Evolutionary conservation across 2,797 vertebrate species (phyloP).

Genomic region (Enteromius fasciolatus): DNA sequence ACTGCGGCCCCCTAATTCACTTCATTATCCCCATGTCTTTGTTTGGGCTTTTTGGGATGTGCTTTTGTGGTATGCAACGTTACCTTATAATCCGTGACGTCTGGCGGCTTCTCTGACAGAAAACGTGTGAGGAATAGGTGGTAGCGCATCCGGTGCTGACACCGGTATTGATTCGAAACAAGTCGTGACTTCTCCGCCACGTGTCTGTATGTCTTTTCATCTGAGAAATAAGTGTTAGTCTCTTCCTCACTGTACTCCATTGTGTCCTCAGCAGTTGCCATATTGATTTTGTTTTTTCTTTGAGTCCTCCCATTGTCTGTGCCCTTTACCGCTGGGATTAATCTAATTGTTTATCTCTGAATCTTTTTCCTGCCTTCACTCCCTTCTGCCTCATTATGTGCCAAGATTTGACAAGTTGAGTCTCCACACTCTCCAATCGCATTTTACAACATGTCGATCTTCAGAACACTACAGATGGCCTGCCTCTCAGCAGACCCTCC

Average conservation of each 20-base stretch:
- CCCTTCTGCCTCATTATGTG: constrained; percentile 87
- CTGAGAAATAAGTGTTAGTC: constrained; percentile 81
- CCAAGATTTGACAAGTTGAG: constrained; percentile 88
- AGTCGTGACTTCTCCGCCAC: constrained; percentile 64
- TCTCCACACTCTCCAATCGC: constrained; percentile 83
- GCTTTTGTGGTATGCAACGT: constrained; percentile 40
- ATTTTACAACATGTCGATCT: constrained; percentile 83
- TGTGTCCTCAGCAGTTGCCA: constrained; percentile 80
- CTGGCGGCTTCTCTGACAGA: constrained; percentile 8
- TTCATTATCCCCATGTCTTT: constrained; percentile 63
- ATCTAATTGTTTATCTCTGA: constrained; percentile 89
- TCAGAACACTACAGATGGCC: constrained; percentile 87
- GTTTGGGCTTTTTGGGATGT: constrained; percentile 57
- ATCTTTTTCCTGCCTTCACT: constrained; percentile 83
- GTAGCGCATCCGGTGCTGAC: constrained; percentile 51
- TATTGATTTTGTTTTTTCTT: constrained; percentile 82
- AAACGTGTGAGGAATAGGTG: constrained; percentile 23
- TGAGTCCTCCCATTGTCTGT: constrained; percentile 78
- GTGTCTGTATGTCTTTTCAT: constrained; percentile 72
- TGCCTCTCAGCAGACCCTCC: constrained; percentile 85
- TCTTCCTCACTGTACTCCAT: constrained; percentile 78
- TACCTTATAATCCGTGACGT: constrained; percentile 12
- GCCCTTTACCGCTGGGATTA: constrained; percentile 85
- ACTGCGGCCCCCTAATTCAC: constrained; percentile 58
- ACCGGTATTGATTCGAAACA: constrained; percentile 71